A percentile compares a stretch with the other conserved stretches of the same genome.
Conservation (phyloP, 2,888 invertebrate genomes). For the Diachrysia chrysitis region DNA sequence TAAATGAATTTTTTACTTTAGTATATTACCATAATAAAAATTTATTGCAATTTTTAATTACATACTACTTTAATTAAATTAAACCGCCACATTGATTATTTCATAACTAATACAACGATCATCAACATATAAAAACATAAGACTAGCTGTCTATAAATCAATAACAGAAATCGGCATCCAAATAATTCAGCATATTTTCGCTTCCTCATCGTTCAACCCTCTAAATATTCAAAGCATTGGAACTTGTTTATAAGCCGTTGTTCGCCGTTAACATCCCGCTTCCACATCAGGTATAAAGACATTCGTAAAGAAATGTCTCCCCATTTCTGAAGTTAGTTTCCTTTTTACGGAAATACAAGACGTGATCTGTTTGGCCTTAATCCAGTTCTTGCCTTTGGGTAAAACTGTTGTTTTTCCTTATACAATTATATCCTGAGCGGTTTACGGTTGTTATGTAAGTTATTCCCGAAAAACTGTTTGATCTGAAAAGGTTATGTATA, state of each 20-base stretch:
- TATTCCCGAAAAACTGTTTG: conserved; percentile 47
- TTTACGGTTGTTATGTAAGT: conserved; percentile 42
- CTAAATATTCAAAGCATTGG: conserved; percentile 19
- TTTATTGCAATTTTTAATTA: too few species aligned
- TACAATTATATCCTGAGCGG: conserved; percentile 55
- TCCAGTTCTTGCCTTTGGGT: conserved; percentile 71
- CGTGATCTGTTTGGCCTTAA: conserved; percentile 79
- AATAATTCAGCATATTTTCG: conserved; percentile 5
- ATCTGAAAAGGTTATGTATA: conserved; percentile 1
- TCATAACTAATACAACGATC: not conserved
- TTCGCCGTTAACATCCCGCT: conserved; percentile 30
- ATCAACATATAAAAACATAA: too few species aligned
- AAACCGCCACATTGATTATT: too few species aligned
- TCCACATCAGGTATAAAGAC: conserved; percentile 47
- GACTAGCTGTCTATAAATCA: not conserved
- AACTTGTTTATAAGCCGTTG: conserved; percentile 17
- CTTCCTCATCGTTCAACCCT: not conserved
- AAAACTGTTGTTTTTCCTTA: conserved; percentile 61
- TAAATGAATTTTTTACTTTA: too few species aligned
- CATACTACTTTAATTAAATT: too few species aligned
- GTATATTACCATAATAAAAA: too few species aligned
- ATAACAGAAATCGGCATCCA: not conserved
- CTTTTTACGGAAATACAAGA: conserved; percentile 73
- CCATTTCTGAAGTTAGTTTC: conserved; percentile 72
- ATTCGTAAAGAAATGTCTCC: conserved; percentile 65